Conservation (phyloP, 2,113 vertebrate species). For the Sebastes fasciatus region DNA sequence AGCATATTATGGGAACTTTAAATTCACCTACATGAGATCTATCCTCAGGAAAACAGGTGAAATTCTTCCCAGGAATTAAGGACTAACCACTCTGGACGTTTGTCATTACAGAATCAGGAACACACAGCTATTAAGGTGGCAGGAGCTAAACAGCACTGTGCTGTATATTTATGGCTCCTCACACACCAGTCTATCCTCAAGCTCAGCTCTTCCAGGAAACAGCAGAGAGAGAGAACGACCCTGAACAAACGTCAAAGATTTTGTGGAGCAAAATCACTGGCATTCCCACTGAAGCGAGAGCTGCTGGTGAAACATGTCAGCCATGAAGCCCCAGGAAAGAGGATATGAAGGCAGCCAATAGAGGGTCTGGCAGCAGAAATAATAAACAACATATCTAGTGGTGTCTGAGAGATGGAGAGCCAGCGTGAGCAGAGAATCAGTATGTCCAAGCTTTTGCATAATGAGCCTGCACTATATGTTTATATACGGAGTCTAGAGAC, state of each 20-base stretch:
- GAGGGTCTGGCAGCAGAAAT: background rate
- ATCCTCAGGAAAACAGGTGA: background rate
- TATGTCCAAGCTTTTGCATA: background rate
- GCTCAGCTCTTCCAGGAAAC: background rate
- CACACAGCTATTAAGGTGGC: background rate
- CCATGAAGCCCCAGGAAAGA: constrained; percentile 31
- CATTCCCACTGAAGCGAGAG: background rate
- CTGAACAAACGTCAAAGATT: background rate
- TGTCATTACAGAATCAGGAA: background rate
- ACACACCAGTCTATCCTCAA: background rate
- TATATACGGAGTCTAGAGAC: too few species aligned
- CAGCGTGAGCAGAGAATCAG: background rate
- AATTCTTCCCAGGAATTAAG: background rate
- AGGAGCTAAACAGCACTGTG: background rate
- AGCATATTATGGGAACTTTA: background rate
- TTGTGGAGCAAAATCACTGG: constrained; percentile 14
- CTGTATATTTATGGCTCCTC: background rate
- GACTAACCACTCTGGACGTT: background rate
- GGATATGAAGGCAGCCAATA: constrained; percentile 31
- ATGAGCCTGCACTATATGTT: background rate
- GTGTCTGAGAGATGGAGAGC: constrained; percentile 5
- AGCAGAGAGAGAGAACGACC: background rate
- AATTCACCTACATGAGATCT: background rate
- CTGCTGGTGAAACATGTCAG: constrained; percentile 12
- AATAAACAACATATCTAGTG: background rate